Percentiles rank a stretch among this genome's conserved stretches.
phyloP scores from a whole-genome alignment of 2,113 vertebrate species.

The Cochlearius cochlearius region DNA sequence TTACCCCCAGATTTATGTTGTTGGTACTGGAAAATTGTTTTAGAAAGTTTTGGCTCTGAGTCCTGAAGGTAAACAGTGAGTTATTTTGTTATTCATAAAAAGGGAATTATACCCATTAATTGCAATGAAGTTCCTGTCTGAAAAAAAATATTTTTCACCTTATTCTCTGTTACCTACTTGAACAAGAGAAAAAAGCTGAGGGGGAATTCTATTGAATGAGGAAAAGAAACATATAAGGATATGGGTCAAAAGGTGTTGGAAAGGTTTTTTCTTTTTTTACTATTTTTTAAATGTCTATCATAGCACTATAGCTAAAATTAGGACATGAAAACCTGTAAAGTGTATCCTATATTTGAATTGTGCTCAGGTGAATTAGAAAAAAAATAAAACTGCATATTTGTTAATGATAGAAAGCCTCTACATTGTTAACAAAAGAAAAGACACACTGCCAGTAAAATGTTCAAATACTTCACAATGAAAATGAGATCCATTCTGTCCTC shows the following conservation, averaged over 20 bases:
- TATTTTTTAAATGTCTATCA: background rate
- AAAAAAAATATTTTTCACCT: background rate
- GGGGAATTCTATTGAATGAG: background rate
- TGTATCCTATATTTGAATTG: background rate
- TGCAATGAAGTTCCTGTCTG: background rate
- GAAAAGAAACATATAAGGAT: fast-evolving
- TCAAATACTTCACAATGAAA: background rate
- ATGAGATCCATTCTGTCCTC: background rate
- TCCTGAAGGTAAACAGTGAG: background rate
- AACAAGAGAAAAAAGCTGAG: background rate
- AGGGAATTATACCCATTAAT: background rate
- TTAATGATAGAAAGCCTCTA: background rate
- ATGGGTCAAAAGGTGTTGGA: background rate
- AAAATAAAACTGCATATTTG: background rate
- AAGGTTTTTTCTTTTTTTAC: background rate
- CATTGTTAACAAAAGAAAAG: background rate
- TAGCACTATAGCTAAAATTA: background rate
- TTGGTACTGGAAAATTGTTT: background rate
- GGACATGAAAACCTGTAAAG: background rate
- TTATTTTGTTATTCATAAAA: background rate
- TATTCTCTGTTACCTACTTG: background rate
- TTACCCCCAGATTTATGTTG: background rate
- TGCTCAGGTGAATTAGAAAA: background rate
- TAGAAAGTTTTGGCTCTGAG: background rate
- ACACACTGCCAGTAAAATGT: background rate